Conservation (phyloP, 2,797 vertebrate species). For the Eulemur mongoz region DNA sequence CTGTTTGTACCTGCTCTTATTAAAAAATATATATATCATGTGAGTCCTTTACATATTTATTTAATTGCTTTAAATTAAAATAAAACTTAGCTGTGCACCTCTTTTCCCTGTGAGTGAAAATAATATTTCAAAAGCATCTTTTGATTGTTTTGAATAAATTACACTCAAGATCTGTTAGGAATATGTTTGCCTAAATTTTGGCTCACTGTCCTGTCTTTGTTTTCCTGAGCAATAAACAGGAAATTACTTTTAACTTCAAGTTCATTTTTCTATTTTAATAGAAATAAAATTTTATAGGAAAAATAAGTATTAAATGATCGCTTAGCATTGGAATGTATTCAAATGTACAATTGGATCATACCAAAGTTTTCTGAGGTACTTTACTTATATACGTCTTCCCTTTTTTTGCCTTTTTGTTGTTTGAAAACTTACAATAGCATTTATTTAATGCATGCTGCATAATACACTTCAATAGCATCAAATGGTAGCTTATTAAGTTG, state of each 20-base stretch:
- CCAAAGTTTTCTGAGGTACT: background rate
- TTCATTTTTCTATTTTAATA: constrained; percentile 31
- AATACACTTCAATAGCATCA: background rate
- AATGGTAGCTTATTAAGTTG: background rate
- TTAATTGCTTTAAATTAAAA: constrained; percentile 26
- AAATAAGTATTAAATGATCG: background rate
- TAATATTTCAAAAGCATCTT: background rate
- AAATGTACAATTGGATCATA: background rate
- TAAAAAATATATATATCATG: background rate
- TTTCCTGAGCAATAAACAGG: background rate
- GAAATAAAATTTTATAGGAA: background rate
- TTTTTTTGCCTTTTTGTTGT: background rate
- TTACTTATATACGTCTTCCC: background rate
- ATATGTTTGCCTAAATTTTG: background rate
- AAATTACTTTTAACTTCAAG: constrained; percentile 28
- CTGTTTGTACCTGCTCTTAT: background rate
- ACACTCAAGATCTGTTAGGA: background rate
- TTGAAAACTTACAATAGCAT: background rate
- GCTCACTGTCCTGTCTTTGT: background rate
- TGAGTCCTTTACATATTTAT: background rate
- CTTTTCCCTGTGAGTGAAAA: constrained; percentile 2
- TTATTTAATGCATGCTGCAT: background rate
- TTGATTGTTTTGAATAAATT: constrained; percentile 4
- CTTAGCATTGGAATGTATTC: background rate
- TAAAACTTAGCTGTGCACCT: background rate